phyloP scores from a whole-genome alignment of 2,888 invertebrate species.

The Lottia gigantea region DNA sequence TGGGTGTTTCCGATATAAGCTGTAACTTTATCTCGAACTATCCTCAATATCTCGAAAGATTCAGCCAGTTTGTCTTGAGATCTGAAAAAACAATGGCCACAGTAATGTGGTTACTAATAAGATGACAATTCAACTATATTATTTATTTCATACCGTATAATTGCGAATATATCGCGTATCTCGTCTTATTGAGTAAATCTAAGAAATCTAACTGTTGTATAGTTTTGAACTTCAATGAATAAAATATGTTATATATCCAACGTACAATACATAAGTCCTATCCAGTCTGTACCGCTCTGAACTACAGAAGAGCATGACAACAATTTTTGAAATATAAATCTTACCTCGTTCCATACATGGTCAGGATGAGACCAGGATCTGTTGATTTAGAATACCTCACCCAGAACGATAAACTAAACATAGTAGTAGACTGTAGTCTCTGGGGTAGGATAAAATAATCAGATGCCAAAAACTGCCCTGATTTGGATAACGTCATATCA shows the following conservation, averaged over 20 bases:
- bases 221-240: too few relatives aligned
- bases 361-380: constrained; percentile 33
- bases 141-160: too few relatives aligned
- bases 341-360: constrained; percentile 39
- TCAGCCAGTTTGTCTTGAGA: constrained; percentile 9
- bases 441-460: constrained; percentile 25
- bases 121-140: too few relatives aligned
- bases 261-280: too few relatives aligned
- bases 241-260: too few relatives aligned
- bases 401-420: constrained; percentile 40
- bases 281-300: too few relatives aligned
- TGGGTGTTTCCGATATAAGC: constrained; percentile 16
- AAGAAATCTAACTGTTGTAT: too few relatives aligned
- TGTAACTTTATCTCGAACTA: constrained; percentile 15
- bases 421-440: constrained; percentile 21
- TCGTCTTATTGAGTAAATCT: too few relatives aligned
- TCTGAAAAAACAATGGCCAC: constrained; percentile 19
- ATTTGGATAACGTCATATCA: constrained; percentile 37
- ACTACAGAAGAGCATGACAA: too few relatives aligned
- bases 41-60: constrained; percentile 22
- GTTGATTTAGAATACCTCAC: constrained; percentile 32
- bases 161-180: too few relatives aligned
- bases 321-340: not conserved
- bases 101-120: too few relatives aligned
- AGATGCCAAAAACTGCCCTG: constrained; percentile 18